Conservation (phyloP, 2,113 vertebrate genomes). For the Cryptomyrus ogoouensis region DNA sequence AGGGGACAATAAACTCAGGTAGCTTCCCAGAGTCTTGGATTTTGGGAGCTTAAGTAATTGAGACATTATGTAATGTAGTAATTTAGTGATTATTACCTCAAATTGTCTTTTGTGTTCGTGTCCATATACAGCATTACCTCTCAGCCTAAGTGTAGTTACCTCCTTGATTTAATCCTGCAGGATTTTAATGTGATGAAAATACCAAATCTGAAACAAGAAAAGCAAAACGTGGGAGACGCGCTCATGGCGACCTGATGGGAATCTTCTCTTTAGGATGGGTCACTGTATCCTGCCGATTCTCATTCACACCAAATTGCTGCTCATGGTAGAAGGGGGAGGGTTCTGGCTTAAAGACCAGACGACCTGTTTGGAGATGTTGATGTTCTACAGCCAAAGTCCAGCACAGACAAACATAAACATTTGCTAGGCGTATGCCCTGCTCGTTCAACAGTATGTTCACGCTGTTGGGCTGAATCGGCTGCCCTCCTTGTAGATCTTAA, state of each 20-base stretch:
- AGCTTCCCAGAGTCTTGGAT: slow-evolving; percentile 64
- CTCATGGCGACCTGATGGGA: slow-evolving; percentile 8
- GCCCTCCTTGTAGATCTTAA: neutral
- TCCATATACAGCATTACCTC: slow-evolving; percentile 31
- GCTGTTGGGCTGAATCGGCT: neutral
- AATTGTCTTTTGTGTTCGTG: slow-evolving; percentile 37
- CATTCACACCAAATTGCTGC: slow-evolving; percentile 15
- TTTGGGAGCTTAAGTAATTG: slow-evolving; percentile 65
- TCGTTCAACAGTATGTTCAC: neutral
- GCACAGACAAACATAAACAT: neutral
- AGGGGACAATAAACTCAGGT: slow-evolving; percentile 67
- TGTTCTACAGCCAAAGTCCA: neutral
- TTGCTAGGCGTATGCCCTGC: neutral
- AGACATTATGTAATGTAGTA: slow-evolving; percentile 67
- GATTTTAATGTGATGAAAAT: slow-evolving; percentile 27
- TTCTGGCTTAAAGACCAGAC: neutral
- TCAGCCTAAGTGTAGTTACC: slow-evolving; percentile 29
- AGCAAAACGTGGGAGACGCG: neutral
- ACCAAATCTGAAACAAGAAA: slow-evolving; percentile 21
- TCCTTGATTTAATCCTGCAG: slow-evolving; percentile 33
- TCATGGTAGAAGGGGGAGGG: neutral
- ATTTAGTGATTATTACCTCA: slow-evolving; percentile 58
- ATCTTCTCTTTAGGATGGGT: slow-evolving; percentile 17
- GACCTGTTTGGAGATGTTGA: neutral
- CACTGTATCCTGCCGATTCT: slow-evolving; percentile 13